These are phyloP conservation scores for Tachypleus tridentatus DNA, from an alignment of 1,140 invertebrate species.

Conservation along the genomic window DNA sequence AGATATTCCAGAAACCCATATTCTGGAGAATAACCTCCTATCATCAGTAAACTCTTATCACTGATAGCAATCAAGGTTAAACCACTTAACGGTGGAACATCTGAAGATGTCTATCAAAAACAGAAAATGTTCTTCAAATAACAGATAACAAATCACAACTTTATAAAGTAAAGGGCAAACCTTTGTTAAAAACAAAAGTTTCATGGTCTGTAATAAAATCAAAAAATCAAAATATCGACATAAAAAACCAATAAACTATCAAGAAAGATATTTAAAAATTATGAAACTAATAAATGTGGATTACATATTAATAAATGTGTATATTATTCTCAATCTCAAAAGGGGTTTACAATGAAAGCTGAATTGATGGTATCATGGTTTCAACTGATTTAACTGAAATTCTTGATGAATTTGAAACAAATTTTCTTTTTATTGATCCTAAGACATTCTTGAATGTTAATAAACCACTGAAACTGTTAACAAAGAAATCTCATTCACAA, in stretches of 20 bases:
- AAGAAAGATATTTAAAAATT: not conserved
- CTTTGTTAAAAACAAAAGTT: not conserved
- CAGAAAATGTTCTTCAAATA: too few relatives aligned
- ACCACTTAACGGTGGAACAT: conserved; percentile 56
- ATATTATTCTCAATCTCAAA: too few relatives aligned
- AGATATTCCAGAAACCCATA: conserved; percentile 60
- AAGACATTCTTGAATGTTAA: too few relatives aligned
- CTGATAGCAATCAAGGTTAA: conserved; percentile 71
- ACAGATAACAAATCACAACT: not conserved
- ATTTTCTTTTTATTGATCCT: too few relatives aligned
- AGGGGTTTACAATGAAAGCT: too few relatives aligned
- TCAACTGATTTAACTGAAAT: too few relatives aligned
- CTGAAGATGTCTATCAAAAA: conserved; percentile 8
- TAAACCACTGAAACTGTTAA: too few relatives aligned
- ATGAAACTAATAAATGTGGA: not conserved
- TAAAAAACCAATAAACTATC: not conserved
- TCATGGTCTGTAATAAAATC: not conserved
- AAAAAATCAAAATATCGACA: not conserved
- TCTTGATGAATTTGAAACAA: too few relatives aligned
- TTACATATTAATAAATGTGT: too few relatives aligned
- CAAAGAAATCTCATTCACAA: too few relatives aligned
- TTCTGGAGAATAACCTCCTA: conserved; percentile 75
- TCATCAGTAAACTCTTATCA: conserved; percentile 61
- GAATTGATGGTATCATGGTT: too few relatives aligned
- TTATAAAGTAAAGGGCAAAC: not conserved